phyloP scores from a whole-genome alignment of 2,113 vertebrate species.

The Chlorodrepanis virens region DNA sequence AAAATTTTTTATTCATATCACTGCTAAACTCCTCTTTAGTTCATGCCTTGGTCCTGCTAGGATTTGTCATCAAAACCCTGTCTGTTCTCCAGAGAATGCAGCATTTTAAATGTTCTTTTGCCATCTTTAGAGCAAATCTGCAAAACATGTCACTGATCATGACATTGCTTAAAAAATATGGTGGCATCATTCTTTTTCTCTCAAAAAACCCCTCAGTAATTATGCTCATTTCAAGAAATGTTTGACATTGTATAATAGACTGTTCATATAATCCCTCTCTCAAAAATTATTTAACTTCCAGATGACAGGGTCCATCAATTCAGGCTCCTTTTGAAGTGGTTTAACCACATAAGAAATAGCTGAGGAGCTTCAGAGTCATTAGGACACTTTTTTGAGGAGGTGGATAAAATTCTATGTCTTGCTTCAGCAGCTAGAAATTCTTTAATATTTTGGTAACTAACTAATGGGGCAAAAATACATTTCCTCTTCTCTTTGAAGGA shows the following conservation, averaged over 20 bases:
- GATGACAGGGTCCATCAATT: background rate
- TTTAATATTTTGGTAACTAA: background rate
- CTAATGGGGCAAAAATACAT: background rate
- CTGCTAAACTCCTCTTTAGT: background rate
- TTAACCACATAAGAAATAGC: background rate
- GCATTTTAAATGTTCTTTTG: background rate
- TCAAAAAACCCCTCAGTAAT: background rate
- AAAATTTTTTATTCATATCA: background rate
- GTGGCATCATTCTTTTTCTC: background rate
- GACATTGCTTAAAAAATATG: background rate
- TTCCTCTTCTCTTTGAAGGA: background rate
- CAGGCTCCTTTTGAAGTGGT: background rate
- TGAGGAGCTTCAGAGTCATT: background rate
- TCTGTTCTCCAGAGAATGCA: background rate
- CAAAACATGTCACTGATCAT: background rate
- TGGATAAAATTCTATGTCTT: background rate
- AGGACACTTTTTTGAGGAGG: background rate
- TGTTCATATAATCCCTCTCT: background rate
- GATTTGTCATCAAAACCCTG: background rate
- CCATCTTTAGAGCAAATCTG: background rate
- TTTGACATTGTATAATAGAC: background rate
- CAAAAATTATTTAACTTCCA: background rate
- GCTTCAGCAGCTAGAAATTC: background rate
- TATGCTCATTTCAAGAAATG: background rate
- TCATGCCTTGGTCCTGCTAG: background rate